These are phyloP conservation scores for Balearica regulorum DNA, from an alignment of 2,797 vertebrate species.

Conservation along the genomic window DNA sequence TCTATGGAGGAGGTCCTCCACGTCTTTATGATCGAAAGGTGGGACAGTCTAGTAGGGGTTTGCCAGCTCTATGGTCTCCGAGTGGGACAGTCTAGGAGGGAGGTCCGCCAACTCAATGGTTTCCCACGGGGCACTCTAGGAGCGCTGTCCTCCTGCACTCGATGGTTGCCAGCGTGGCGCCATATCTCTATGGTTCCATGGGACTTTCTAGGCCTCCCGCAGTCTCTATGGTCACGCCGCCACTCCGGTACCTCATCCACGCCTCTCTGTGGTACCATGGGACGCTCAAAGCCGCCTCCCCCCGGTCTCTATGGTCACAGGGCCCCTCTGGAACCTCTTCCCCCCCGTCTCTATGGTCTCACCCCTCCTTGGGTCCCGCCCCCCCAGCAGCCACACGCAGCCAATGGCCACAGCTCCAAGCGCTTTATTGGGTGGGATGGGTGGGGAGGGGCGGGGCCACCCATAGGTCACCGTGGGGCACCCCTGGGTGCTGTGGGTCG, in stretches of 20 bases:
- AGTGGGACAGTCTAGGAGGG: background rate
- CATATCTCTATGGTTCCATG: background rate
- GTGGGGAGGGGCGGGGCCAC: background rate
- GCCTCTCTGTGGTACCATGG: background rate
- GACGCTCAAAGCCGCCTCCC: too few relatives aligned
- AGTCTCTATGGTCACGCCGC: background rate
- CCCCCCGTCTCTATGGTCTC: background rate
- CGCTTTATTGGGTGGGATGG: background rate
- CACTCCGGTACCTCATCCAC: background rate
- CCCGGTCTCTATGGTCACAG: background rate
- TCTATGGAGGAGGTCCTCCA: background rate
- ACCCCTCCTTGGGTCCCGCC: too few relatives aligned
- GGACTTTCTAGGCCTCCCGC: background rate
- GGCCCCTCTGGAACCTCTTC: background rate
- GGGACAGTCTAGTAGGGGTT: background rate
- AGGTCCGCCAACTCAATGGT: background rate
- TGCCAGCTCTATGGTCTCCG: background rate
- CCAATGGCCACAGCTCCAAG: background rate
- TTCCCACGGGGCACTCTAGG: background rate
- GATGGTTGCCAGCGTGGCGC: background rate
- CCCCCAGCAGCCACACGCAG: background rate
- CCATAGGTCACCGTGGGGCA: background rate
- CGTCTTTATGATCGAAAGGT: background rate
- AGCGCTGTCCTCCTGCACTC: background rate
- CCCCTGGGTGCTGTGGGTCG: background rate